Base-by-base conservation (phyloP, 2,888 invertebrate species). In the Drosophila recens region DNA sequence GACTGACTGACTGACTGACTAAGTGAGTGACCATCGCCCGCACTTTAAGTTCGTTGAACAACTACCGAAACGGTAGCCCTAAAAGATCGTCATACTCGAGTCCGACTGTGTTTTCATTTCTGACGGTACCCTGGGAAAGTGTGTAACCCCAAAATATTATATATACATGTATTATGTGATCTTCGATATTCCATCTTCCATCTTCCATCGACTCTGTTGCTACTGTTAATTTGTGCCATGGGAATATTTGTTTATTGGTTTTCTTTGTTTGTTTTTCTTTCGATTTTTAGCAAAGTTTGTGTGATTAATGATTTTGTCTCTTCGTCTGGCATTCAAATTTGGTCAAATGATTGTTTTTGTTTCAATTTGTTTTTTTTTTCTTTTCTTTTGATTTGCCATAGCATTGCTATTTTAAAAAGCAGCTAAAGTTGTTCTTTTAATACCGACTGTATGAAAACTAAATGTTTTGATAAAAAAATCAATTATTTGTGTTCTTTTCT, bases 191-290 rank as follows among this genome's bases (percentile, higher is more conserved):
- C 27, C 62, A 43, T 51, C n/a, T 15, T 46, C 27, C 65, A 43
- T 51, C 57, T 68, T 51, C 45, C 27, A 30, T 17, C 56, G 20
- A 8, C 62, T 23, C 38, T 49, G 1, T 59, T 82, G 82, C 82
- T 83, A 87, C 82, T 83, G 82, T 87, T 87, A 86, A 83, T 87
- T 74, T 87, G 87, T 78, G 82, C 82, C 82, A 83, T 83, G 82
- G 86, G 88, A 85, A 82, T 73, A 61, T 72, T 65, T 67, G 30
- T 53, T 54, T 65, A 52, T 65, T 76, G 53, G 59, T 79, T 77
- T 52, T 27, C 51, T 54, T 57, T 72, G 23, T 45, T 23, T 23
- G 13, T 23, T 51, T 42, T 52, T 69, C 11, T 54, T 13, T 51
- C 3, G 67, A 53, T 51, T 62, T 79, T 69, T 74, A 36, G 66